Evolutionary conservation across 2,888 invertebrate genomes (phyloP), one percentile per base, ranked within the genome.

Genomic region (Chrysina gloriosa): DNA sequence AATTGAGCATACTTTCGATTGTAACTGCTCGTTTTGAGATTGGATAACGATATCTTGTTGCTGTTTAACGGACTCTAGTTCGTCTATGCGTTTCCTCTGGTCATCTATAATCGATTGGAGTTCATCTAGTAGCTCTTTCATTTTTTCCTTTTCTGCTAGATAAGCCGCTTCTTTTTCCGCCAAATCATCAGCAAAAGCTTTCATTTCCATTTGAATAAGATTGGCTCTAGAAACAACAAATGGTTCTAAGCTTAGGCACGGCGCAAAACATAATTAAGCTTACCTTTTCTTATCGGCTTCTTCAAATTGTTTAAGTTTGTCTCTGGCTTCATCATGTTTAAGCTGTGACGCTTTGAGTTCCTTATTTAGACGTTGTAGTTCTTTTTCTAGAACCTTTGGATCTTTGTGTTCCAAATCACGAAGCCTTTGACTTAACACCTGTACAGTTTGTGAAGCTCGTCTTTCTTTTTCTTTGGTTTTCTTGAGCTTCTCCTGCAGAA

Each of bases 31-130:
- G 34, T 54, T 69, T 70, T 74, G 74, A 9, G 63, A 42, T 14
- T 65, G 42, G 7, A 76, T 54, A 3, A 73, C 64, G 6, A 31
- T 34, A 19, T 75, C 73, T 64, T 75, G 75, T 47, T 73, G 68
- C 19, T 70, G 64, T 27, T 63, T 71, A 7, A 70, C 34, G 2
- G 50, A 21, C 23, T 70, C 50, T 27, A 75, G 31, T 27, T 71
- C 71, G 16, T 66, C 66, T 9, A 74, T 70, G 16, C 69, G 48
- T 21, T 50, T 45, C 65, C 69, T 73, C 23, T 75, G 74, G 3
- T 56, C 52, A 16, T 65, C 65, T 23, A 73, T 67, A 5, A 69
- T 66, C 16, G 65, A 47, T 3, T 70, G 63, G 25, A 75, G 31
- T 48, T 71, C 65, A 5, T 72, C 69, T 6, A 74, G 67, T 14